Conservation (phyloP, 1,140 invertebrate genomes). For the Phortica variegata region DNA sequence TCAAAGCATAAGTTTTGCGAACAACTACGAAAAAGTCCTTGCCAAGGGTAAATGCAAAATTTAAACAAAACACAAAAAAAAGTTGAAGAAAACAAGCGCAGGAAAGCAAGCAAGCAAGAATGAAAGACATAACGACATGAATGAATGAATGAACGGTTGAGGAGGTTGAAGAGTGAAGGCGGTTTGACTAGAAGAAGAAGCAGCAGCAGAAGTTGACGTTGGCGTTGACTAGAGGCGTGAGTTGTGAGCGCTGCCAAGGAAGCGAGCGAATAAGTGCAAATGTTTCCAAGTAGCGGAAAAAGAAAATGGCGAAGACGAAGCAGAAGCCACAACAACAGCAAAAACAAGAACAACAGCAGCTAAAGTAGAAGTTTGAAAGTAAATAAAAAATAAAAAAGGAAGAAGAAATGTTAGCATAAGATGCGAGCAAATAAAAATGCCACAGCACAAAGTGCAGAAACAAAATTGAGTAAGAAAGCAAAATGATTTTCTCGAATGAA, state of each 20-base stretch:
- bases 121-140: too few species aligned
- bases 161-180: too few species aligned
- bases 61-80: slow-evolving; percentile 17
- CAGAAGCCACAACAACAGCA: slow-evolving; percentile 26
- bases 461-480: slow-evolving; percentile 30
- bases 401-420: slow-evolving; percentile 1
- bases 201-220: not conserved
- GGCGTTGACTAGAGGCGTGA: too few species aligned
- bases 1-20: too few species aligned
- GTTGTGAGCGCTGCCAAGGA: too few species aligned
- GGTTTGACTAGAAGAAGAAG: too few species aligned
- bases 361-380: too few species aligned
- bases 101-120: slow-evolving; percentile 27
- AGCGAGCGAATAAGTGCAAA: not conserved
- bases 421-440: slow-evolving; percentile 26
- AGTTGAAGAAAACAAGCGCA: not conserved
- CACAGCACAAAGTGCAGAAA: slow-evolving; percentile 35
- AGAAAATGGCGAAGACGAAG: slow-evolving; percentile 44
- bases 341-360: too few species aligned
- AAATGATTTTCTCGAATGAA: too few species aligned
- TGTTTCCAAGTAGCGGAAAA: slow-evolving; percentile 5
- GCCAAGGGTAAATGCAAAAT: slow-evolving; percentile 54
- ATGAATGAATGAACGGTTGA: too few species aligned
- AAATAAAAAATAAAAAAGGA: slow-evolving; percentile 10
- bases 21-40: slow-evolving; percentile 37